phyloP scores from a whole-genome alignment of 1,140 invertebrate species.

The Caligus rogercresseyi region DNA sequence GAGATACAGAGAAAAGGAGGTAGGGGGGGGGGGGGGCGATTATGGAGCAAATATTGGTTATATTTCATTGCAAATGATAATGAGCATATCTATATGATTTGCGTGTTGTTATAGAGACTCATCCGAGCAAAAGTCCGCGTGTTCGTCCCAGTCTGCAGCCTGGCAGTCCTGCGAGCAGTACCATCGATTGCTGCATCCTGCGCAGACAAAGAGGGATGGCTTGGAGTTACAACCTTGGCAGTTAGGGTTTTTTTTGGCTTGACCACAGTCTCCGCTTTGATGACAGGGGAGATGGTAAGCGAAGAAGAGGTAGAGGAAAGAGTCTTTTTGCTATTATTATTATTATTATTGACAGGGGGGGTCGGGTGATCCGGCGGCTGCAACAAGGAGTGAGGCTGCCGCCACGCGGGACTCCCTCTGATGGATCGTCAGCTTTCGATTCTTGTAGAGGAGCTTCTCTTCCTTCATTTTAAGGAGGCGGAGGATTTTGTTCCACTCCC shows the following conservation, averaged over 20 bases:
- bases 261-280: not conserved
- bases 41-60: too few species aligned
- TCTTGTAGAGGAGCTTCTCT: not conserved
- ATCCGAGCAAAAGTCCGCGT: slow-evolving; percentile 1
- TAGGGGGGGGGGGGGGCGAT: too few species aligned
- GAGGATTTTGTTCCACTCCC: slow-evolving; percentile 7
- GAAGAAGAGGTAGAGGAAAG: not conserved
- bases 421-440: not conserved
- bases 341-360: not conserved
- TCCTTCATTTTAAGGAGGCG: not conserved
- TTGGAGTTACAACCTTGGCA: slow-evolving; percentile 61
- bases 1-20: too few species aligned
- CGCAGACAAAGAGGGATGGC: slow-evolving; percentile 62
- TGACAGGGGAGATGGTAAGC: not conserved
- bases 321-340: not conserved
- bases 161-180: slow-evolving; percentile 74
- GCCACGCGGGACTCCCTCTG: not conserved
- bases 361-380: not conserved
- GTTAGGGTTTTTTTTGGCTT: slow-evolving; percentile 21
- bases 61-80: too few species aligned
- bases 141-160: slow-evolving; percentile 3
- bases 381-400: not conserved
- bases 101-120: slow-evolving; percentile 1
- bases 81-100: too few species aligned
- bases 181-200: slow-evolving; percentile 69